phyloP scores from a whole-genome alignment of 1,140 invertebrate species.

The Cotesia typhae region DNA sequence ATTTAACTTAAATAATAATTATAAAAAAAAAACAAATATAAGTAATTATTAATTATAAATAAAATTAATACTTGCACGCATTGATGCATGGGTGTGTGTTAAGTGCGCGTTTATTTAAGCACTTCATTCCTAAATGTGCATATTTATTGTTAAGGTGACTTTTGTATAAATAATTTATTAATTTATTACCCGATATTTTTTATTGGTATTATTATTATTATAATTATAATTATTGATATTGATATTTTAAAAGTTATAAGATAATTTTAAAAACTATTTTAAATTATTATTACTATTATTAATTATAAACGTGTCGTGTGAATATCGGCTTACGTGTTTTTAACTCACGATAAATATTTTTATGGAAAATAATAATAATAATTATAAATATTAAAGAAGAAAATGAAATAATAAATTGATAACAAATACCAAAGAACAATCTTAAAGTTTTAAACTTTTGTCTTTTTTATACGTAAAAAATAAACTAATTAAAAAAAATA shows the following conservation, averaged over 20 bases:
- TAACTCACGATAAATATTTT: constrained; percentile 34
- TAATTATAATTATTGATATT: constrained; percentile 1
- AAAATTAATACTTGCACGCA: constrained; percentile 34
- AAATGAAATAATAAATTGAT: too few relatives aligned
- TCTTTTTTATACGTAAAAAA: constrained; percentile 35
- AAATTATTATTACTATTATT: not conserved
- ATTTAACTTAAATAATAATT: constrained; percentile 36
- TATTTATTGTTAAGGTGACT: constrained; percentile 25
- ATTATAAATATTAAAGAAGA: too few relatives aligned
- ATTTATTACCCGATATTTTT: constrained; percentile 34
- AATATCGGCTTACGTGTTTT: constrained; percentile 4
- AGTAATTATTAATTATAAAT: too few relatives aligned
- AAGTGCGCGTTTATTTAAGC: constrained; percentile 42
- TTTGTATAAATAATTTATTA: constrained; percentile 42
- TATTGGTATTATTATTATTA: not conserved
- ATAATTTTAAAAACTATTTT: too few relatives aligned
- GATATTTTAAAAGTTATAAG: too few relatives aligned
- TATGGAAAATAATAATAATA: constrained; percentile 16
- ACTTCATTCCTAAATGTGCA: not conserved
- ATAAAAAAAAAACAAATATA: constrained; percentile 27
- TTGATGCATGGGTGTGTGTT: constrained; percentile 56
- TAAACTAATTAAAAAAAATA: not conserved
- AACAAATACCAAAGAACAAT: constrained; percentile 36
- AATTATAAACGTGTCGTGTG: not conserved
- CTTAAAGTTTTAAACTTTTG: constrained; percentile 17